Conservation (phyloP, 1,140 invertebrate species). For the Argopecten irradians region DNA sequence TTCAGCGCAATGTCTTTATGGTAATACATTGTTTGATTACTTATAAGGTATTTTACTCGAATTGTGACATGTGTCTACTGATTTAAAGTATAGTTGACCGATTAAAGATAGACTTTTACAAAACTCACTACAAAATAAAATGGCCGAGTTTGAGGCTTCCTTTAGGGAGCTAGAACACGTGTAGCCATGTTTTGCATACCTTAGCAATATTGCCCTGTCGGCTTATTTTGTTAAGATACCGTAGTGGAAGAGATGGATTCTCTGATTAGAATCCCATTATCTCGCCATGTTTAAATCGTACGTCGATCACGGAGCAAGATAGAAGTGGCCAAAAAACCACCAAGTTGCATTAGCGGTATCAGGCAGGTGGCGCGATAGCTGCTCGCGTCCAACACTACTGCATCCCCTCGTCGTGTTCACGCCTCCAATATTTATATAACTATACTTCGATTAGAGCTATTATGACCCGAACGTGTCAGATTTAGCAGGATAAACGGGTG, state of each 20-base stretch:
- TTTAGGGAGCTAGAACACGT: background rate
- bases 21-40: no score
- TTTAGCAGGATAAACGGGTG: background rate
- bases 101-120: no score
- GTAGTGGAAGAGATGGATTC: slow-evolving; percentile 13
- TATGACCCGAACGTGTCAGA: slow-evolving; percentile 15
- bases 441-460: background rate
- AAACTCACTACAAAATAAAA: no score
- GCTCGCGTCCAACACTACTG: background rate
- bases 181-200: background rate
- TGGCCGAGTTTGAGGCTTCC: background rate
- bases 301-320: background rate
- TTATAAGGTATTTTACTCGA: no score
- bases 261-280: background rate
- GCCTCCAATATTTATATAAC: slow-evolving; percentile 11
- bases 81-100: no score
- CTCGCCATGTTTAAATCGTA: slow-evolving; percentile 15
- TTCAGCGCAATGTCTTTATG: no score
- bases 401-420: background rate
- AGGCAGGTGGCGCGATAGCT: slow-evolving; percentile 8
- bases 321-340: slow-evolving; percentile 21
- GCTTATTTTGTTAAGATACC: slow-evolving; percentile 18
- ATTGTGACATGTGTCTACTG: no score
- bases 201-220: slow-evolving; percentile 8
- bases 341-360: slow-evolving; percentile 20